Conservation (phyloP, 1,140 invertebrate genomes). For the Odontomachus brunneus region DNA sequence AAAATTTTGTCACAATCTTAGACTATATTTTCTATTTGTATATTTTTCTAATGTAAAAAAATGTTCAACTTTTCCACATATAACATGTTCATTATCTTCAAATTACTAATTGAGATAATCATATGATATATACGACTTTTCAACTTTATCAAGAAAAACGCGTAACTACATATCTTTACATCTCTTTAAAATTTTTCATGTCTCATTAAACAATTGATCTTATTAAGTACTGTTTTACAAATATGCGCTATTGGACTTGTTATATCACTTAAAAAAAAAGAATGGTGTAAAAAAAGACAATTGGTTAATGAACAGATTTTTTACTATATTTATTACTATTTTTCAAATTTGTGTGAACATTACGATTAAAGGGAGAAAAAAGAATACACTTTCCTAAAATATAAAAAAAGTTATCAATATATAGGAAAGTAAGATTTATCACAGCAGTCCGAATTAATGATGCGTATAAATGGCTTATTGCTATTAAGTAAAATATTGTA, state of each 20-base stretch:
- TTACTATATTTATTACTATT: background rate
- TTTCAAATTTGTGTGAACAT: background rate
- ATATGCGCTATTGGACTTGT: background rate
- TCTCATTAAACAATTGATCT: background rate
- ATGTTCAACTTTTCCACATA: background rate
- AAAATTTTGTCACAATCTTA: conserved; percentile 9
- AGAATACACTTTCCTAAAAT: background rate
- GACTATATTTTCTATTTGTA: background rate
- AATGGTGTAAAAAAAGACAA: conserved; percentile 1
- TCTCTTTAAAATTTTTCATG: background rate
- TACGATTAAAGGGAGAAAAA: conserved; percentile 1
- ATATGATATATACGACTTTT: background rate
- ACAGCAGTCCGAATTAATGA: conserved; percentile 45
- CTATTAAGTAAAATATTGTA: conserved; percentile 36
- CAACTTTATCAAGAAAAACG: background rate
- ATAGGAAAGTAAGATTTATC: conserved; percentile 44
- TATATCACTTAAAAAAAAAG: conserved; percentile 38
- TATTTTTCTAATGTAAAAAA: background rate
- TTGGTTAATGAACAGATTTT: conserved; percentile 17
- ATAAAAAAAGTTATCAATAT: background rate
- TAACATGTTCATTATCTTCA: background rate
- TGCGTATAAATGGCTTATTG: conserved; percentile 18
- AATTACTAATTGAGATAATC: conserved; percentile 23
- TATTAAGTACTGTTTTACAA: conserved; percentile 38
- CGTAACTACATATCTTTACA: background rate